Percentiles rank a stretch among this genome's conserved stretches.
Evolutionary conservation across 2,888 invertebrate species (phyloP).

Genomic region (Cylindroiulus punctatus): DNA sequence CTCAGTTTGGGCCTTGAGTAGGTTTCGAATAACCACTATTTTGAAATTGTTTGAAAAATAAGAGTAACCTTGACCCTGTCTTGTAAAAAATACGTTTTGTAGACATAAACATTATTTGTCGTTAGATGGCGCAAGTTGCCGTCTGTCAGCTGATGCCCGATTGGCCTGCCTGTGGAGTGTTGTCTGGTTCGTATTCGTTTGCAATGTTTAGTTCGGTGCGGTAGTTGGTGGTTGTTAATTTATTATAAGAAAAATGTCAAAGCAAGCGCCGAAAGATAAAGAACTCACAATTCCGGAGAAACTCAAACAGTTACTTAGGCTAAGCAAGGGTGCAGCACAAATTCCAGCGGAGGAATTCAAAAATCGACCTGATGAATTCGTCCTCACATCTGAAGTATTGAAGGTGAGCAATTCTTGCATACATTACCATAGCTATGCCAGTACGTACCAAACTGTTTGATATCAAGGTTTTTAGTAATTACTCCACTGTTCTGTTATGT

Average conservation of each 20-base stretch:
- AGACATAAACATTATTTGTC: too few relatives aligned
- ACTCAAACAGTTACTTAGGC: constrained; percentile 53
- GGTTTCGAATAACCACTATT: too few relatives aligned
- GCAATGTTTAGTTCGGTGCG: too few relatives aligned
- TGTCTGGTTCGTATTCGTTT: too few relatives aligned
- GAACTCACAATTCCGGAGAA: constrained; percentile 50
- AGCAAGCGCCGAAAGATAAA: constrained; percentile 52
- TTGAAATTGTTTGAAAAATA: too few relatives aligned
- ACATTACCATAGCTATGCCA: too few relatives aligned
- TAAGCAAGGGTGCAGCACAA: constrained; percentile 42
- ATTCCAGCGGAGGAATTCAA: not conserved
- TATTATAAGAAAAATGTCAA: constrained; percentile 47
- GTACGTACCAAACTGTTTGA: not conserved
- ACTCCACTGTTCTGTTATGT: too few relatives aligned
- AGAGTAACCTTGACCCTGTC: too few relatives aligned
- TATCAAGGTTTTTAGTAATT: not conserved
- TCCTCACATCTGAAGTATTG: constrained; percentile 52
- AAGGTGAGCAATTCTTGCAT: constrained; percentile 44
- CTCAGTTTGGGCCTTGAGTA: too few relatives aligned
- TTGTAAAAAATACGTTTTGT: too few relatives aligned
- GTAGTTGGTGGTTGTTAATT: not conserved
- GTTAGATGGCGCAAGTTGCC: not conserved
- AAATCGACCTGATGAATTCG: constrained; percentile 55
- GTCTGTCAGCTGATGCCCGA: not conserved
- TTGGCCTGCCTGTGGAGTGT: not conserved